Evolutionary conservation across 2,797 vertebrate genomes (phyloP).

Genomic region (Lerista edwardsae): DNA sequence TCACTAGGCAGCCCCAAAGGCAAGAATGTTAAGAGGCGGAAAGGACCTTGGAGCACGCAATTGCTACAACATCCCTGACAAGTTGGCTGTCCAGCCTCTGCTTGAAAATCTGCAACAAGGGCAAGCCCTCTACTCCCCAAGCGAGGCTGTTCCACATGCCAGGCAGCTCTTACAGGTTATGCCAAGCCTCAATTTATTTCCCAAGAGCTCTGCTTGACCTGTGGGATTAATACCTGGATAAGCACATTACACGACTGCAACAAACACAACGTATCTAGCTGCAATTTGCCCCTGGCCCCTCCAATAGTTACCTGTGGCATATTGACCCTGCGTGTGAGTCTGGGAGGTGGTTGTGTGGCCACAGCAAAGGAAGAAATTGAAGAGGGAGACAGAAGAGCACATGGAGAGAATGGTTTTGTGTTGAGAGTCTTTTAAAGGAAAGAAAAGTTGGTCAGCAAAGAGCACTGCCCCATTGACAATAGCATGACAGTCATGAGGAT

Average conservation of each 20-base stretch:
- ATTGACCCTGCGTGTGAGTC: conserved; percentile 72
- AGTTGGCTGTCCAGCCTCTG: too few relatives aligned
- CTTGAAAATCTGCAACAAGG: too few relatives aligned
- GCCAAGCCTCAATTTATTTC: too few relatives aligned
- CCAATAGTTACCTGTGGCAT: conserved; percentile 74
- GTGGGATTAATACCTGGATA: conserved; percentile 25
- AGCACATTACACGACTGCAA: conserved; percentile 31
- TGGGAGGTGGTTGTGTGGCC: conserved; percentile 73
- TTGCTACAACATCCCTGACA: too few relatives aligned
- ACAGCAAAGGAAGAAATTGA: conserved; percentile 72
- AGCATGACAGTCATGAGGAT: conserved; percentile 2
- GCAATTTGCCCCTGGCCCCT: conserved; percentile 23
- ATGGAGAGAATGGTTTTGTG: conserved; percentile 70
- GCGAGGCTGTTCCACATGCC: too few relatives aligned
- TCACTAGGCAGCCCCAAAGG: not conserved
- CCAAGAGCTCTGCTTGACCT: conserved; percentile 19
- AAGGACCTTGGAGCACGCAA: too few relatives aligned
- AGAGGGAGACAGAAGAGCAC: conserved; percentile 71
- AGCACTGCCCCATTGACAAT: conserved; percentile 30
- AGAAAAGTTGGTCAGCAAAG: conserved; percentile 66
- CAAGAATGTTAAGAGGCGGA: too few relatives aligned
- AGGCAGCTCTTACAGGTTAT: too few relatives aligned
- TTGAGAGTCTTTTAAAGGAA: conserved; percentile 73
- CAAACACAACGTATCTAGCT: conserved; percentile 34
- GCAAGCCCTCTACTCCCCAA: too few relatives aligned